Conservation (phyloP, 2,797 vertebrate genomes). For the Phoebastria nigripes region DNA sequence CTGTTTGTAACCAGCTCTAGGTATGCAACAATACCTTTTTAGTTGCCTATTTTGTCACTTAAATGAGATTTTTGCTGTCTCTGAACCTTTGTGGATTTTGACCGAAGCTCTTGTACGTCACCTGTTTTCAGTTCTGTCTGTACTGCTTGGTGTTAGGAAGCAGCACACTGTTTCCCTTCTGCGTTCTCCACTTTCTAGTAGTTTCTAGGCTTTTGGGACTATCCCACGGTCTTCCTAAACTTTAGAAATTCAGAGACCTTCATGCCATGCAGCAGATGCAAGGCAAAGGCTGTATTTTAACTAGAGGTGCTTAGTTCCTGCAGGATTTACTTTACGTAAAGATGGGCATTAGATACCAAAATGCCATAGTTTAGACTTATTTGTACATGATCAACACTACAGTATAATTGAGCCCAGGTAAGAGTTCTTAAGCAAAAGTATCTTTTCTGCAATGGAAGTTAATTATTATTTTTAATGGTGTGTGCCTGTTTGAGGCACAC, state of each 20-base stretch:
- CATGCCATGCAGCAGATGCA: background rate
- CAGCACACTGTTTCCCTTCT: background rate
- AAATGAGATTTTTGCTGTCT: background rate
- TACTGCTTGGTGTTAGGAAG: background rate
- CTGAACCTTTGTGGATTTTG: background rate
- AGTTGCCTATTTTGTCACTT: background rate
- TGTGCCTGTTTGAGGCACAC: background rate
- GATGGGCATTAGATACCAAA: background rate
- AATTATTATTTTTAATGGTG: background rate
- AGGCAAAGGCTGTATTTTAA: background rate
- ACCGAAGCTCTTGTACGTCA: background rate
- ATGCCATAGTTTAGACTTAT: background rate
- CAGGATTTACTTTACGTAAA: background rate
- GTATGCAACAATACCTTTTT: no score
- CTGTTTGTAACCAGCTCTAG: background rate
- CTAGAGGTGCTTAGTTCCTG: background rate
- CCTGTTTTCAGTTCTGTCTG: no score
- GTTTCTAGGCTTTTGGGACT: background rate
- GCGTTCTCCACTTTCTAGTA: accelerated
- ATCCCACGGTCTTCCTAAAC: background rate
- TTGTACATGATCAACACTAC: accelerated
- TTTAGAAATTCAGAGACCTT: background rate
- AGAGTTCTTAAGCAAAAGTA: background rate
- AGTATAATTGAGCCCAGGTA: background rate
- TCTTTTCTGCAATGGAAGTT: background rate